Conservation (phyloP, 1,140 invertebrate species). For the Rhopalosiphum maidis region DNA sequence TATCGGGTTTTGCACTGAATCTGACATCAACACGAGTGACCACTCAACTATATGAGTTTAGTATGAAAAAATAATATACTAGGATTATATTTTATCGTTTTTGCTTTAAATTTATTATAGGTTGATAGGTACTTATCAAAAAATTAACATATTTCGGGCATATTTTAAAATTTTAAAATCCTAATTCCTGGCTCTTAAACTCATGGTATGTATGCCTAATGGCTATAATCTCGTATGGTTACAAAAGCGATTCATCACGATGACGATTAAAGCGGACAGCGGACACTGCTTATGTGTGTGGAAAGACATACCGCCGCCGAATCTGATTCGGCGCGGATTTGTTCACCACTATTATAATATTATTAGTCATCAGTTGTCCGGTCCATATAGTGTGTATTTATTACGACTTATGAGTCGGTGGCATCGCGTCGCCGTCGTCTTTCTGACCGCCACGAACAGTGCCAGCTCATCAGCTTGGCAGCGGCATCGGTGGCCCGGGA, state of each 20-base stretch:
- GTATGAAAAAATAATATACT: not conserved
- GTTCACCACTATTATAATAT: not conserved
- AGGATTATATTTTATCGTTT: not conserved
- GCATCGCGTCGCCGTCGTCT: not conserved
- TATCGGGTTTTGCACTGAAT: not conserved
- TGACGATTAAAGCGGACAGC: not conserved
- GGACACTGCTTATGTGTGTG: not conserved
- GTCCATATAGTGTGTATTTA: not conserved
- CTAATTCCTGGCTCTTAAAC: not conserved
- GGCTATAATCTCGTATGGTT: not conserved
- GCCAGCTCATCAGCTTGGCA: not conserved
- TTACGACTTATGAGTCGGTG: not conserved
- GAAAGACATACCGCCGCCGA: not conserved
- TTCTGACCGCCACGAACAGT: conserved; percentile 29
- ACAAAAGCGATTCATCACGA: not conserved
- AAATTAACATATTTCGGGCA: not conserved
- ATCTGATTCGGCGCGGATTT: not conserved
- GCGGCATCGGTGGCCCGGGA: conserved; percentile 26
- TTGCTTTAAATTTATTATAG: not conserved
- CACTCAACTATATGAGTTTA: too few species aligned
- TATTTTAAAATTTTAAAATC: not conserved
- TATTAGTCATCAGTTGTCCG: not conserved
- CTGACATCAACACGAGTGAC: not conserved
- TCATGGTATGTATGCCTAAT: not conserved
- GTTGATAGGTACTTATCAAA: not conserved